Percentiles rank a stretch among this genome's conserved stretches.
Conservation (phyloP, 2,797 vertebrate genomes). For the Micrastur ruficollis region DNA sequence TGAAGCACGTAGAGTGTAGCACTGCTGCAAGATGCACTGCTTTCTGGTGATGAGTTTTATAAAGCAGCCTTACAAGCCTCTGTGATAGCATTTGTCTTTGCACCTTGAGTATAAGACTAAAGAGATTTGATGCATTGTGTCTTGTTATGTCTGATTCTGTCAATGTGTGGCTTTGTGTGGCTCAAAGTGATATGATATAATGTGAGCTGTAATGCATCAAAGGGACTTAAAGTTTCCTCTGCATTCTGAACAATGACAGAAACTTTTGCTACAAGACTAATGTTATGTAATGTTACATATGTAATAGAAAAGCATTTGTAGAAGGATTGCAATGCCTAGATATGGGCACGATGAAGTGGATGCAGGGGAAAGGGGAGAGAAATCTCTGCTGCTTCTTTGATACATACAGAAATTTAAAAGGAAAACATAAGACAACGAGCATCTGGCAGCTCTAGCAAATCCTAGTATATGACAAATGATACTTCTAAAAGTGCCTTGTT, state of each 20-base stretch:
- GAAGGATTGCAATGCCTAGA: background rate
- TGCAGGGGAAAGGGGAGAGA: background rate
- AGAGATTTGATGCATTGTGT: constrained; percentile 42
- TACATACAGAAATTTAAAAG: background rate
- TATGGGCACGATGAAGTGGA: background rate
- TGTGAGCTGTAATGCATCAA: constrained; percentile 32
- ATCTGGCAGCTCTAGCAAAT: background rate
- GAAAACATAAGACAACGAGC: background rate
- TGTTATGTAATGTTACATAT: constrained; percentile 16
- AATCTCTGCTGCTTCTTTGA: background rate
- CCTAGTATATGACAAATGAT: background rate
- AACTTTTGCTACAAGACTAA: constrained; percentile 28
- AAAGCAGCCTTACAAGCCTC: background rate
- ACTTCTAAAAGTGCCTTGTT: background rate
- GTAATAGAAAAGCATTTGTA: background rate
- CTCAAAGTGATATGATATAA: constrained; percentile 34
- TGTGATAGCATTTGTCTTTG: constrained; percentile 31
- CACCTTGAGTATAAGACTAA: constrained; percentile 26
- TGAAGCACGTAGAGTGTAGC: background rate
- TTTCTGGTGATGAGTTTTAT: constrained; percentile 26
- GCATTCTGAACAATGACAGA: constrained; percentile 19
- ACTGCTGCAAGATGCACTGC: background rate
- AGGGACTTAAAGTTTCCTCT: constrained; percentile 39
- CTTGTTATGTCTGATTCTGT: constrained; percentile 54
- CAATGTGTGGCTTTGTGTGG: background rate